Percentiles rank a stretch among this genome's conserved stretches.
These are phyloP conservation scores for Thryonomys swinderianus DNA, from an alignment of 2,113 vertebrate genomes.

Conservation along the genomic window DNA sequence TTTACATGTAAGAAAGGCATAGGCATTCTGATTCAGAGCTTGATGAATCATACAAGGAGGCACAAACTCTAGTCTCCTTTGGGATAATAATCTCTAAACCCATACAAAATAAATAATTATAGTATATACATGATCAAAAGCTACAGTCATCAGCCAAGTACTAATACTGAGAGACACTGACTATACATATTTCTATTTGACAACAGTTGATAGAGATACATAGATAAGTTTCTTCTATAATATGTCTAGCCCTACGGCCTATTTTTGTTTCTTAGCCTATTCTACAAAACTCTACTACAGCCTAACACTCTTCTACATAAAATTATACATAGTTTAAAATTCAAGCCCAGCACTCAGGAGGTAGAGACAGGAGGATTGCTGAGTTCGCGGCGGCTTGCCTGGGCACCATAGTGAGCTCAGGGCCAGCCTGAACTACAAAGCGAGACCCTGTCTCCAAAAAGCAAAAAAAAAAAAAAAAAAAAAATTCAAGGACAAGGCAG, in stretches of 20 bases:
- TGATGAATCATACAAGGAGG: not conserved
- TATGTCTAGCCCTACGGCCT: not conserved
- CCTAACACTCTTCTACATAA: not conserved
- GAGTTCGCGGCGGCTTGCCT: too few species aligned
- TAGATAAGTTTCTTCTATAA: not conserved
- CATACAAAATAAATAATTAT: not conserved
- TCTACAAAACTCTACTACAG: not conserved
- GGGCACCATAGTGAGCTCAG: too few species aligned
- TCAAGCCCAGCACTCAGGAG: too few species aligned
- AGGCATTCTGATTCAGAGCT: not conserved
- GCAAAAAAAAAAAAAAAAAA: too few species aligned
- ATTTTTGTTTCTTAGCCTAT: slow-evolving; percentile 16
- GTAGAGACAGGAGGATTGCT: too few species aligned
- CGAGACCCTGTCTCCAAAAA: too few species aligned
- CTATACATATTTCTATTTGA: not conserved
- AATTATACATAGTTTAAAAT: slow-evolving; percentile 38
- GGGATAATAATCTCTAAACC: slow-evolving; percentile 18
- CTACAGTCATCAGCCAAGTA: not conserved
- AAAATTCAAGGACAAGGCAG: slow-evolving; percentile 19
- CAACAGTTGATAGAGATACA: not conserved
- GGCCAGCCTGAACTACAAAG: too few species aligned
- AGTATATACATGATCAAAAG: slow-evolving; percentile 36
- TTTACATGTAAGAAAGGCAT: not conserved
- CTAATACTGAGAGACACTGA: not conserved
- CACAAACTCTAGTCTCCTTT: slow-evolving; percentile 9